phyloP scores from a whole-genome alignment of 37 sponge, comb jelly and placozoan genomes.

The Mnemiopsis leidyi region DNA sequence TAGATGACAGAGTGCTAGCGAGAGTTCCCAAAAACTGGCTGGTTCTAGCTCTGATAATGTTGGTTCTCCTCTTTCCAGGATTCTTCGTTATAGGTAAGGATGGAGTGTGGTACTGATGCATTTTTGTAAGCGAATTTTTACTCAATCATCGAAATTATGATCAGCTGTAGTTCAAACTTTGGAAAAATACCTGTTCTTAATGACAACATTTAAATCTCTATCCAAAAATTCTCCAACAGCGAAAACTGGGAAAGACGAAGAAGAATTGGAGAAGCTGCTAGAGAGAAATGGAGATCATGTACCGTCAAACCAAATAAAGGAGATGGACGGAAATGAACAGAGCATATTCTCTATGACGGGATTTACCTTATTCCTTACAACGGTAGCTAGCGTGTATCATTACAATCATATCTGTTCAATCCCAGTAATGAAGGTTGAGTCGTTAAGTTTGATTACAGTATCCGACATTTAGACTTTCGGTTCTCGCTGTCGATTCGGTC shows the following conservation, averaged over 20 bases:
- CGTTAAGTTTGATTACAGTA: too few relatives aligned
- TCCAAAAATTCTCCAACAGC: too few relatives aligned
- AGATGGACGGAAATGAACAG: neutral
- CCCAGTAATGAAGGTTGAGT: too few relatives aligned
- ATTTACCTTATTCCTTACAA: conserved; percentile 42
- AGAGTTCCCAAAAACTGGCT: conserved; percentile 32
- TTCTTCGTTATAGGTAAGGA: conserved; percentile 59
- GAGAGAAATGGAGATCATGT: neutral
- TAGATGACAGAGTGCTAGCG: neutral
- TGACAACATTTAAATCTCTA: too few relatives aligned
- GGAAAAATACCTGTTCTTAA: too few relatives aligned
- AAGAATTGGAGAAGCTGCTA: neutral
- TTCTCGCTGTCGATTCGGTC: too few relatives aligned
- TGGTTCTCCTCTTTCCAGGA: conserved; percentile 19
- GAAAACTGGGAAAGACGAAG: neutral
- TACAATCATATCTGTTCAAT: too few relatives aligned
- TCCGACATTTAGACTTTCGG: too few relatives aligned
- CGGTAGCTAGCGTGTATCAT: too few relatives aligned
- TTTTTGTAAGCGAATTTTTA: neutral
- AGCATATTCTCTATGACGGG: conserved; percentile 24
- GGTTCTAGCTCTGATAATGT: neutral
- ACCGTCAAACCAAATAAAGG: neutral
- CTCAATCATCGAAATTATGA: neutral
- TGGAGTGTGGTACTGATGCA: too few relatives aligned
- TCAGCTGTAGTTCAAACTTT: too few relatives aligned